These are phyloP conservation scores for Drosophila elegans DNA, from an alignment of 1,140 invertebrate species.

Conservation along the genomic window DNA sequence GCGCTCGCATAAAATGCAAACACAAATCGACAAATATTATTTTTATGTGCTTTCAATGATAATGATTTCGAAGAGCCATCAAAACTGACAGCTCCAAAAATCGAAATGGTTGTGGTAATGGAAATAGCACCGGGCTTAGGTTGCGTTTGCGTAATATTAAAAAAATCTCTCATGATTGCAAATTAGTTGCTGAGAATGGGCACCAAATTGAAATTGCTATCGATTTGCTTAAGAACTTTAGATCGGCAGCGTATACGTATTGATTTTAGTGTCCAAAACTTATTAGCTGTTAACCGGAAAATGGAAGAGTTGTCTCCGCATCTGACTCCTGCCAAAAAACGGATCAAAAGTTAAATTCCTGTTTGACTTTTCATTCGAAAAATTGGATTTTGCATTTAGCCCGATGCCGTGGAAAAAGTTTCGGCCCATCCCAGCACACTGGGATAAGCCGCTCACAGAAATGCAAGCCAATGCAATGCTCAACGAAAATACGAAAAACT, in stretches of 20 bases:
- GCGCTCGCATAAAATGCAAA: constrained; percentile 60
- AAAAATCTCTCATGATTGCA: constrained; percentile 78
- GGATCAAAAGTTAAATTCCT: constrained; percentile 83
- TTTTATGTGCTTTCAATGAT: constrained; percentile 71
- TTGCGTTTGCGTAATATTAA: constrained; percentile 60
- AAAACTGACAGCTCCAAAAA: constrained; percentile 23
- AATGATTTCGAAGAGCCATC: constrained; percentile 52
- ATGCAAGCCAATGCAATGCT: constrained; percentile 48
- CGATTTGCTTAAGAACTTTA: constrained; percentile 21
- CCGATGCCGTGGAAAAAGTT: constrained; percentile 57
- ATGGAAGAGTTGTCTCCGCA: constrained; percentile 12
- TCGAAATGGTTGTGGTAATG: constrained; percentile 6
- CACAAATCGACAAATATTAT: constrained; percentile 76
- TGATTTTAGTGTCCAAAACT: constrained; percentile 26
- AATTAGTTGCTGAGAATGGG: constrained; percentile 74
- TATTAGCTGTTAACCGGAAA: constrained; percentile 32
- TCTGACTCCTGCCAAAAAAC: constrained; percentile 63
- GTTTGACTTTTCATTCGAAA: constrained; percentile 84
- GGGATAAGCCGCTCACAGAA: constrained; percentile 56
- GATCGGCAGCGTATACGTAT: constrained; percentile 7
- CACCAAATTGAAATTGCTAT: constrained; percentile 64
- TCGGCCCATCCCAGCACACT: constrained; percentile 29
- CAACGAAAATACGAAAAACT: constrained; percentile 45
- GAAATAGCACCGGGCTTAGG: neutral
- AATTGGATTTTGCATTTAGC: constrained; percentile 82